phyloP scores from a whole-genome alignment of 2,888 invertebrate genomes.

The Muscina levida region DNA sequence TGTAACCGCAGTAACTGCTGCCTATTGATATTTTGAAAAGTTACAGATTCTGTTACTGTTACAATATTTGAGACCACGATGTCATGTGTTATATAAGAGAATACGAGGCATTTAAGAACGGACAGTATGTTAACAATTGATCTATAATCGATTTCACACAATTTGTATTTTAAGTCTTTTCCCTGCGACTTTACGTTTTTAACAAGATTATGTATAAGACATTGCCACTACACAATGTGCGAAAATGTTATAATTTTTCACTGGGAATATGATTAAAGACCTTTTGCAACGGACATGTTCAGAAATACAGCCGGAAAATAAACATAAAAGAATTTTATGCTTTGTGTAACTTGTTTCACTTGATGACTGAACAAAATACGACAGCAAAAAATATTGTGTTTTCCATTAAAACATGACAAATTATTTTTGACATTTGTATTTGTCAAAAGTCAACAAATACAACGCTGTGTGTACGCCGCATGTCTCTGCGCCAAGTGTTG shows the following conservation, averaged over 20 bases:
- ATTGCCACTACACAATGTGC: background rate
- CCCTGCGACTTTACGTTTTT: too few species aligned
- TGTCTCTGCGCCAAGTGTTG: conserved; percentile 2
- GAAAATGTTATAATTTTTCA: conserved; percentile 24
- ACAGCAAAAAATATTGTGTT: background rate
- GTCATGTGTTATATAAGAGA: too few species aligned
- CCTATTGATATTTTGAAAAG: too few species aligned
- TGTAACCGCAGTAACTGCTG: too few species aligned
- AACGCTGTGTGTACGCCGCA: conserved; percentile 11
- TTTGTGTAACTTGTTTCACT: conserved; percentile 6
- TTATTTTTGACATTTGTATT: conserved; percentile 65
- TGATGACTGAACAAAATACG: background rate
- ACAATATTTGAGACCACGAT: too few species aligned
- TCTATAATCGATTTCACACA: too few species aligned
- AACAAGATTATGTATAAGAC: too few species aligned
- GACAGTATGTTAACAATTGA: too few species aligned
- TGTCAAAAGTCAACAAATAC: conserved; percentile 52
- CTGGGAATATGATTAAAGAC: conserved; percentile 29
- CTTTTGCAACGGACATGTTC: conserved; percentile 19
- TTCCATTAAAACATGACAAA: conserved; percentile 58
- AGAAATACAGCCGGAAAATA: background rate
- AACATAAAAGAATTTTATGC: conserved; percentile 35
- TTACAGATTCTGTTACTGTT: too few species aligned
- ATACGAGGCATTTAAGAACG: too few species aligned
- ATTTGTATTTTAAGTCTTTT: too few species aligned